Base-by-base conservation (phyloP, 2,113 vertebrate genomes). In the Tupaia tana region DNA sequence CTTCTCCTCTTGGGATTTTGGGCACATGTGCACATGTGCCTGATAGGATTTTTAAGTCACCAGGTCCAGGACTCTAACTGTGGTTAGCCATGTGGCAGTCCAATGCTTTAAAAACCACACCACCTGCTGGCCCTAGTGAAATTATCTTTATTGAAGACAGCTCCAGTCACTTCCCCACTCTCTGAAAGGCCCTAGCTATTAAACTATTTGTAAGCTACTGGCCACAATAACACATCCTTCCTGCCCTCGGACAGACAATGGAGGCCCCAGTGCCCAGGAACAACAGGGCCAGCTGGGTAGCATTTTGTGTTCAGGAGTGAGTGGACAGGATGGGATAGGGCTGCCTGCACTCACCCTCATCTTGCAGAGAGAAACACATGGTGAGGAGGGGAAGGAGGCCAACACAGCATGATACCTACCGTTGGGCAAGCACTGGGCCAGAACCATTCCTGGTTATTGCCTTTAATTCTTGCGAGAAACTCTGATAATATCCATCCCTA, bases 321-420 rank as follows among this genome's bases (percentile, higher is more conserved):
- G 29, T 5, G 4, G 25, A 52, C 12, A 22, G 27, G 34, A 74
- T 3, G 3, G 0, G 18, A 16, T 27, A 18, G 1, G 29, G 16
- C 54, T 31, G 20, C 27, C 80, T 69, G 25, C 10, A 9, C 8
- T 31, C 15, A 18, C 10, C 11, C 20, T 19, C 4, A 24, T 9
- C 81, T 61, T 79, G 4, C 59, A 58, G 54, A 82, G 61, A 59
- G 27, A 13, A 14, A 31, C 24, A 24, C 24, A 22, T 7, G 2
- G 29, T 27, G 13, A 15, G 56, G 7, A 14, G 9, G 11, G 12
- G 22, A 70, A n/a, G 71, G 9, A 63, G 66, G 12, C 52, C 9
- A 15, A 12, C 7, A 27, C 6, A 59, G 56, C 18, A 5, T 2
- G 56, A n/a, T 52, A 10, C 7, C n/a, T 7, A 1, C 74, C 58